Conservation (phyloP, 35 echinoderm and acorn worm genomes). For the Strongylocentrotus purpuratus region DNA sequence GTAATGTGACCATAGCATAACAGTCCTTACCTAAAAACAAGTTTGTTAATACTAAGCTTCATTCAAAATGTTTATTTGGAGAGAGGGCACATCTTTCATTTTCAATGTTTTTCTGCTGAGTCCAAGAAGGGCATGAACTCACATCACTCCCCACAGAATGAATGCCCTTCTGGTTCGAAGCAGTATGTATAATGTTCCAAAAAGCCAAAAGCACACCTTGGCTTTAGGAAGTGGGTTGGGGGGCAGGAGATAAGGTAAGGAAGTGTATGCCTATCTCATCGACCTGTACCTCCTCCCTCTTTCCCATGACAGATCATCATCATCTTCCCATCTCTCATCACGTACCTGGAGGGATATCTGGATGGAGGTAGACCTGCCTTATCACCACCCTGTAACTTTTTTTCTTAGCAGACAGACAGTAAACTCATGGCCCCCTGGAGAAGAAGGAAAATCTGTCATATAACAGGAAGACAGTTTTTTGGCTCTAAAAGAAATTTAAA, state of each 20-base stretch:
- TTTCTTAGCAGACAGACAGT: not conserved
- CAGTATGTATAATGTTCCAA: no score
- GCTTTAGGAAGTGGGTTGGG: not conserved
- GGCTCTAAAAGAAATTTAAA: not conserved
- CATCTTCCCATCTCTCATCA: not conserved
- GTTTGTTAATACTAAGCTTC: not conserved
- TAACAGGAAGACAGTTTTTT: not conserved
- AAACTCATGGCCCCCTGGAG: not conserved
- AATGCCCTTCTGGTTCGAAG: no score
- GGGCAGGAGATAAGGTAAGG: not conserved
- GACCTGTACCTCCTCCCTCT: not conserved
- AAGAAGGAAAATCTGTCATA: not conserved
- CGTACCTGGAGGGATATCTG: not conserved
- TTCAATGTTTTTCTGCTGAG: no score
- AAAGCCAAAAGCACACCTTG: not conserved
- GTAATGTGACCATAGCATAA: no score
- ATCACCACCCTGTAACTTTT: not conserved
- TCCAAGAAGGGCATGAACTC: no score
- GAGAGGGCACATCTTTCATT: not conserved
- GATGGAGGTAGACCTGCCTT: not conserved
- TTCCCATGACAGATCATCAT: not conserved
- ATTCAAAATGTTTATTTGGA: not conserved
- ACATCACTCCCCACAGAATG: no score
- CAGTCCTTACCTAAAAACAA: no score
- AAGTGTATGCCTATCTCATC: not conserved